Conservation (phyloP, 2,888 invertebrate genomes). For the Epirrhoe alternata region DNA sequence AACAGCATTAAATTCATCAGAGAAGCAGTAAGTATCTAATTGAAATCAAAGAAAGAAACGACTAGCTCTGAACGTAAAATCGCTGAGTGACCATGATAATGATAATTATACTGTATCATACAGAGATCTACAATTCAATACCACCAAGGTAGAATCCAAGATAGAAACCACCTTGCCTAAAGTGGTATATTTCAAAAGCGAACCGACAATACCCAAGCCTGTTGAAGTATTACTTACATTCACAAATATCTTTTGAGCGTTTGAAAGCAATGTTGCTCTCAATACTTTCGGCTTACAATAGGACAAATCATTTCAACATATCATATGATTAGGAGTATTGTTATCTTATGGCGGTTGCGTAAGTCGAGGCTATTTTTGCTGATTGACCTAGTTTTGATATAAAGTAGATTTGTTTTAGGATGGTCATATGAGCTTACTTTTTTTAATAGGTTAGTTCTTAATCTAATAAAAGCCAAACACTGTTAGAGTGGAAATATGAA, state of each 20-base stretch:
- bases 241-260: constrained; percentile 35
- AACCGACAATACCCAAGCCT: constrained; percentile 14
- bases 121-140: constrained; percentile 5
- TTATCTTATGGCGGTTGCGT: constrained; percentile 39
- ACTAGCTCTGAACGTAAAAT: neutral
- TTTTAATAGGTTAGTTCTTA: too few species aligned
- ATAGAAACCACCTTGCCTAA: constrained; percentile 10
- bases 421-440: too few species aligned
- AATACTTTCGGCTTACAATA: constrained; percentile 40
- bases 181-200: constrained; percentile 18
- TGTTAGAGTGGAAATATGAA: too few species aligned
- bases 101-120: neutral
- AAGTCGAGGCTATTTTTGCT: constrained; percentile 28
- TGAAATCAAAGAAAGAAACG: neutral
- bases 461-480: too few species aligned
- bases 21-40: constrained; percentile 1
- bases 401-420: too few species aligned
- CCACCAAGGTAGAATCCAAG: constrained; percentile 21
- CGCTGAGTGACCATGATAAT: neutral
- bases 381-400: constrained; percentile 5
- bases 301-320: constrained; percentile 42
- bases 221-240: constrained; percentile 37
- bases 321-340: constrained; percentile 45
- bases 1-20: neutral
- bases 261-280: constrained; percentile 29